These are phyloP conservation scores for Erannis defoliaria DNA, from an alignment of 2,888 invertebrate genomes.

Conservation along the genomic window DNA sequence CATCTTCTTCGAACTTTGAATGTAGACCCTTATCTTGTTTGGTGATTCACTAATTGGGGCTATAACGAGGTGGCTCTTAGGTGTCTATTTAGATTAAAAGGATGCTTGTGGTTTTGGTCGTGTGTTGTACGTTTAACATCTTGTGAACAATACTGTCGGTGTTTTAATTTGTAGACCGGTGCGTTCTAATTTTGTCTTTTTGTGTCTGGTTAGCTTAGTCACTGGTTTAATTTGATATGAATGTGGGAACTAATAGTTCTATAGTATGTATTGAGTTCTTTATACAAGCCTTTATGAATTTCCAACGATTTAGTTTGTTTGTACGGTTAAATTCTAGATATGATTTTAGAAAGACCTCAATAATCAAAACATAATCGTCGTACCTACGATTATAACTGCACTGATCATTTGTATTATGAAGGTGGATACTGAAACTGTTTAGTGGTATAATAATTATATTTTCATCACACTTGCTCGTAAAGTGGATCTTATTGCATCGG, in stretches of 20 bases:
- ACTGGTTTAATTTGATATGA: not conserved
- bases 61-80: constrained; percentile 15
- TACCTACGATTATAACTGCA: too few relatives aligned
- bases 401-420: too few relatives aligned
- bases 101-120: constrained; percentile 24
- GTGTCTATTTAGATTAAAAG: constrained; percentile 23
- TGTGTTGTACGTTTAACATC: constrained; percentile 12
- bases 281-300: not conserved
- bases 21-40: constrained; percentile 15
- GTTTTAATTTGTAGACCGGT: constrained; percentile 10
- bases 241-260: not conserved
- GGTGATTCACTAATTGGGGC: constrained; percentile 24
- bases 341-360: too few relatives aligned
- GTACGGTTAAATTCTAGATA: too few relatives aligned
- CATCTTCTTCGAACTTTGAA: constrained; percentile 20
- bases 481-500: too few relatives aligned
- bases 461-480: too few relatives aligned
- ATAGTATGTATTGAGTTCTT: not conserved
- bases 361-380: too few relatives aligned
- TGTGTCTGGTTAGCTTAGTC: constrained; percentile 2
- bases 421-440: too few relatives aligned
- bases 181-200: constrained; percentile 7
- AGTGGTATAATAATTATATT: too few relatives aligned
- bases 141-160: constrained; percentile 7
- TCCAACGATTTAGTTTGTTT: not conserved